These are phyloP conservation scores for Cerastis leucographa DNA, from an alignment of 2,888 invertebrate genomes.

Conservation along the genomic window DNA sequence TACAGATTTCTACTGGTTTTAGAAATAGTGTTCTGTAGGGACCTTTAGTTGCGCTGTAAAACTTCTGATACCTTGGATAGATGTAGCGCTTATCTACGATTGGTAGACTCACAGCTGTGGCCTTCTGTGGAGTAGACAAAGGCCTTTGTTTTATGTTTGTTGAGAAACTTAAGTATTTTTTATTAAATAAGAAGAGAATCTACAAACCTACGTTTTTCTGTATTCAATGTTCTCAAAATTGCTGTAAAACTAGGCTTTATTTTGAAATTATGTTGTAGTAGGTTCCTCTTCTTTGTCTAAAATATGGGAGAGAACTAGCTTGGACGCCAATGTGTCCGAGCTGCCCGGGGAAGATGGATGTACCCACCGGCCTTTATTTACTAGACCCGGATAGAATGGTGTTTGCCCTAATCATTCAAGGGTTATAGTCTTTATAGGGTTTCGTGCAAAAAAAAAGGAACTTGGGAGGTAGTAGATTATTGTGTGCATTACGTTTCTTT, in stretches of 20 bases:
- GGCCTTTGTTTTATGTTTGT: neutral
- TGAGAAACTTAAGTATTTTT: neutral
- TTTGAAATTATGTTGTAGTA: neutral
- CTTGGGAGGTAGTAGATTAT: neutral
- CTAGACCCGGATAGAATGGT: conserved; percentile 55
- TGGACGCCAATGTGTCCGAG: conserved; percentile 39
- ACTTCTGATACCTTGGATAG: conserved; percentile 13
- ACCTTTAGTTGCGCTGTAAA: neutral
- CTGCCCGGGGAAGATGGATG: conserved; percentile 67
- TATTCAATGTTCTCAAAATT: neutral
- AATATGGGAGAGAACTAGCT: conserved; percentile 38
- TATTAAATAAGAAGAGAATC: neutral
- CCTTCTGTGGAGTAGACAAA: neutral
- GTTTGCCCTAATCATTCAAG: conserved; percentile 9
- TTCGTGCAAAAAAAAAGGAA: neutral
- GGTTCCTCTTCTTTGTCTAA: conserved; percentile 23
- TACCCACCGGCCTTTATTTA: conserved; percentile 67
- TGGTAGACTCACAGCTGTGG: neutral
- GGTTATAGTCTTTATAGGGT: conserved; percentile 11
- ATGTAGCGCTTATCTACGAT: neutral
- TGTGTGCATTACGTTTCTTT: neutral
- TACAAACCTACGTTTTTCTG: neutral
- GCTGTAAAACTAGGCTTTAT: neutral
- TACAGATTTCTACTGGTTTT: conserved; percentile 42
- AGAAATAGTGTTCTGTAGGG: conserved; percentile 30